A percentile compares a stretch with the other conserved stretches of the same genome.
These are phyloP conservation scores for Rynchops niger DNA, from an alignment of 2,113 vertebrate species.

Conservation along the genomic window DNA sequence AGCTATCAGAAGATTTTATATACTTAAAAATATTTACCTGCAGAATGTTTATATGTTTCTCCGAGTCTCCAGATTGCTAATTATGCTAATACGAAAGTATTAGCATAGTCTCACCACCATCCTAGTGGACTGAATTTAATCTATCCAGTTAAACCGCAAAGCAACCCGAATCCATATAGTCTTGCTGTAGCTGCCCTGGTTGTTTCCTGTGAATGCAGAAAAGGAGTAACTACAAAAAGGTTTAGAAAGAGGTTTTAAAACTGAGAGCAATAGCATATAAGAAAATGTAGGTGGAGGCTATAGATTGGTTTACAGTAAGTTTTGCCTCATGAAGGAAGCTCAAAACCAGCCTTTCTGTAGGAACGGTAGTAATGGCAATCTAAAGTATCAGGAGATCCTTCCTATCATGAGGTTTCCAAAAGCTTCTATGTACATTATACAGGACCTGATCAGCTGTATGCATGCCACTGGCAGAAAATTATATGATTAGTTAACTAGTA, in stretches of 20 bases:
- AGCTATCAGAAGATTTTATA: not conserved
- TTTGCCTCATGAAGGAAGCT: not conserved
- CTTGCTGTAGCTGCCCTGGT: not conserved
- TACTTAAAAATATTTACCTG: not conserved
- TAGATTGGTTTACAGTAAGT: not conserved
- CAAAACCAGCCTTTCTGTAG: not conserved
- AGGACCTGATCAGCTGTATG: not conserved
- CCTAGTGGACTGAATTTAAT: not conserved
- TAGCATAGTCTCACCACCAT: not conserved
- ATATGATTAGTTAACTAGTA: not conserved
- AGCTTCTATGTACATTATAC: not conserved
- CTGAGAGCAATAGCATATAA: not conserved
- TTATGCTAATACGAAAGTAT: not conserved
- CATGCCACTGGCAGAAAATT: not conserved
- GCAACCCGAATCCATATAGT: not conserved
- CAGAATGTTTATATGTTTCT: not conserved
- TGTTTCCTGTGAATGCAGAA: not conserved
- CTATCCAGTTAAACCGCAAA: not conserved
- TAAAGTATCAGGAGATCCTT: not conserved
- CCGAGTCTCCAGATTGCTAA: not conserved
- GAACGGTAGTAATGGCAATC: not conserved
- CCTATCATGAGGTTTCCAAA: not conserved
- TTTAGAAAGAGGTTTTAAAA: not conserved
- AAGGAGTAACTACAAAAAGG: not conserved
- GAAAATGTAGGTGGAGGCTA: not conserved